phyloP scores from a whole-genome alignment of 2,113 vertebrate species.

The Melozone crissalis region DNA sequence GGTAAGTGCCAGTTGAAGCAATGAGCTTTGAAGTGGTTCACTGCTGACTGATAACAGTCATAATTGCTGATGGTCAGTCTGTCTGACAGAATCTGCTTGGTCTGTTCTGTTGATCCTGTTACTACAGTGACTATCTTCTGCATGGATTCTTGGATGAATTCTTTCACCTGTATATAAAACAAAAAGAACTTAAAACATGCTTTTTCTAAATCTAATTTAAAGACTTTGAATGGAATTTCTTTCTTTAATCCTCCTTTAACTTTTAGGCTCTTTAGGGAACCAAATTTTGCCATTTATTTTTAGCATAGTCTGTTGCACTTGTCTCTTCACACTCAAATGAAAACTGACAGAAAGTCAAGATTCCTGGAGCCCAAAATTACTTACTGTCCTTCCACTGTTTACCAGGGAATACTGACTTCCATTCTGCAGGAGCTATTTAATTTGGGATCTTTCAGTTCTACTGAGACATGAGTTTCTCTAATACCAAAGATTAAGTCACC shows the following conservation, averaged over 20 bases:
- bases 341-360: neutral
- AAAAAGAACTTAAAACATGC: neutral
- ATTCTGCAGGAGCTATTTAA: neutral
- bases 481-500: neutral
- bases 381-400: neutral
- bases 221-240: neutral
- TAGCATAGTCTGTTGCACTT: neutral
- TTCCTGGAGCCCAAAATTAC: neutral
- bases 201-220: conserved; percentile 32
- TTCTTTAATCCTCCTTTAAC: neutral
- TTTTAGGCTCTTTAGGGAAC: neutral
- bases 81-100: conserved; percentile 69
- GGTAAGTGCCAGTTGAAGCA: conserved; percentile 94
- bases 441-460: neutral
- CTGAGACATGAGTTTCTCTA: neutral
- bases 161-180: conserved; percentile 64
- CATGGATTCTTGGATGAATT: conserved; percentile 79
- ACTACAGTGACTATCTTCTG: conserved; percentile 76
- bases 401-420: neutral
- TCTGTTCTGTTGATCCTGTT: conserved; percentile 47
- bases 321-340: neutral
- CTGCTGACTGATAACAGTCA: conserved; percentile 79
- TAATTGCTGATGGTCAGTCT: conserved; percentile 75
- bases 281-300: neutral
- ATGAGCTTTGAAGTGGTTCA: conserved; percentile 80